These are phyloP conservation scores for Sogatella furcifera DNA, from an alignment of 1,140 invertebrate genomes.

Conservation along the genomic window DNA sequence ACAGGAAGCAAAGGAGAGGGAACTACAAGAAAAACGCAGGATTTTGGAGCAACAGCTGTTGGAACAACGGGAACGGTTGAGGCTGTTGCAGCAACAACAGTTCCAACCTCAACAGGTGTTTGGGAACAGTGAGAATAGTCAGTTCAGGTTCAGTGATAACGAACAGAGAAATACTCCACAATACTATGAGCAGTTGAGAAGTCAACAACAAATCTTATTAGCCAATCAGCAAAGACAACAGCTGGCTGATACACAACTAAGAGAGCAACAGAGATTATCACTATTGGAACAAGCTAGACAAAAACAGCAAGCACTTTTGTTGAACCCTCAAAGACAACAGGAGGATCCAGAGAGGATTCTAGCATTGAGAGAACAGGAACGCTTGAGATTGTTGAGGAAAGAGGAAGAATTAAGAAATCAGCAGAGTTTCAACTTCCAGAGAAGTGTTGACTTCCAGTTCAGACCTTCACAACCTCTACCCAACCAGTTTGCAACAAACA, in stretches of 20 bases:
- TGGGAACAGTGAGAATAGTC: constrained; percentile 30
- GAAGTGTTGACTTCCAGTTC: constrained; percentile 32
- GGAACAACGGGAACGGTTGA: constrained; percentile 49
- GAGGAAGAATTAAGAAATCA: background rate
- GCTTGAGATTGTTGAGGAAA: background rate
- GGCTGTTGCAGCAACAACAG: constrained; percentile 33
- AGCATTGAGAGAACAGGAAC: background rate
- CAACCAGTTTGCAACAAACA: background rate
- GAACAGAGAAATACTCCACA: constrained; percentile 21
- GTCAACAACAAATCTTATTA: constrained; percentile 21
- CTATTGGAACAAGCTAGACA: background rate
- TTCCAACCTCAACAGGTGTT: constrained; percentile 15
- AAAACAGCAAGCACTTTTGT: background rate
- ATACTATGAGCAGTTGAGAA: constrained; percentile 17
- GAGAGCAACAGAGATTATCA: background rate
- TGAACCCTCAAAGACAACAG: background rate
- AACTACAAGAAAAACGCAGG: constrained; percentile 54
- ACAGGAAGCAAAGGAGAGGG: constrained; percentile 38
- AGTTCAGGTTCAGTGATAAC: constrained; percentile 22
- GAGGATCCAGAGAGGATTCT: background rate
- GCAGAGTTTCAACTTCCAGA: constrained; percentile 31
- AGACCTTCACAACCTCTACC: constrained; percentile 2
- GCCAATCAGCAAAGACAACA: constrained; percentile 5
- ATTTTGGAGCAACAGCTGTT: constrained; percentile 55
- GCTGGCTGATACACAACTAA: background rate